Conservation (phyloP, 2,888 invertebrate genomes). For the Lycophotia porphyrea region DNA sequence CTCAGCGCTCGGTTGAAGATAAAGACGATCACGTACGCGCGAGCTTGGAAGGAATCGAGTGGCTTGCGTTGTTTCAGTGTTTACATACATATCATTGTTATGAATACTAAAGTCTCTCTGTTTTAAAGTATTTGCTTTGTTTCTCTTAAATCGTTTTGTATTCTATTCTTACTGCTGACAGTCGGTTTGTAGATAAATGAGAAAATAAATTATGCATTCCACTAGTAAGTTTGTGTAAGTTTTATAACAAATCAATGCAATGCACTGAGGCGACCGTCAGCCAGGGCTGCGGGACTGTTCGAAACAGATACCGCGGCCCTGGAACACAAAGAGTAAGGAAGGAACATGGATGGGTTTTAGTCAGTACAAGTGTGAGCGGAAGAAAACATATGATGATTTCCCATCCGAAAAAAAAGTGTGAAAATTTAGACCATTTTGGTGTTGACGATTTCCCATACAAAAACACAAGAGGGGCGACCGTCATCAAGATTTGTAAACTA, state of each 20-base stretch:
- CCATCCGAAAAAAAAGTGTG: too few relatives aligned
- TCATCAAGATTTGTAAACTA: neutral
- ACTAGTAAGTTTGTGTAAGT: neutral
- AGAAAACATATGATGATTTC: too few relatives aligned
- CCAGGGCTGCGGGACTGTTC: too few relatives aligned
- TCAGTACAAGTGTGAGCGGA: too few relatives aligned
- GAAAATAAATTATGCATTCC: neutral
- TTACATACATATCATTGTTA: slow-evolving; percentile 14
- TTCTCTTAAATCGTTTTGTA: neutral
- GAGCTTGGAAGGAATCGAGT: neutral
- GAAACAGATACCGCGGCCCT: too few relatives aligned
- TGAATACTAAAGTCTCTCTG: slow-evolving; percentile 12
- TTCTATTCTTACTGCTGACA: neutral
- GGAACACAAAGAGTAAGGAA: too few relatives aligned
- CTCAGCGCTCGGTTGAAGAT: neutral
- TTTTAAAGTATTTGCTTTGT: slow-evolving; percentile 10
- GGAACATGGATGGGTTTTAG: too few relatives aligned
- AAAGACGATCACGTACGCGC: neutral
- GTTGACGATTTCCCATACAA: too few relatives aligned
- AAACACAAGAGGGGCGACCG: too few relatives aligned
- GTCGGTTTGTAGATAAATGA: neutral
- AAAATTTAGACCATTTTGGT: too few relatives aligned
- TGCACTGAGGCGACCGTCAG: too few relatives aligned
- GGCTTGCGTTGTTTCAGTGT: slow-evolving; percentile 4
- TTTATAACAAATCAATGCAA: neutral